Evolutionary conservation across 2,797 vertebrate genomes (phyloP).

Genomic region (Melopsittacus undulatus): DNA sequence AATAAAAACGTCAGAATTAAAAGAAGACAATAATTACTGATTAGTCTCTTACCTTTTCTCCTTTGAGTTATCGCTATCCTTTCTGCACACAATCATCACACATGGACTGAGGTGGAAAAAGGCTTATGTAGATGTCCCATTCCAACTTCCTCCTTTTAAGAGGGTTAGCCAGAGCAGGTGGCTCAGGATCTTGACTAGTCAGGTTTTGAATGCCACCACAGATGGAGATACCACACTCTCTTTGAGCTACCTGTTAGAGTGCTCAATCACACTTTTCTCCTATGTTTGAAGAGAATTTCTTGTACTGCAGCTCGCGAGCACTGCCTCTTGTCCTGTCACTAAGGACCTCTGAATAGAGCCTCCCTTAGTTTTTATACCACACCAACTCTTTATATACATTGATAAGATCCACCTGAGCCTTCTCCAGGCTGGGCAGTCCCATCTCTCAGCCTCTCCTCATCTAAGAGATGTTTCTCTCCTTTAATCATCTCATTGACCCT

Average conservation of each 20-base stretch:
- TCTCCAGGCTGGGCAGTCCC: neutral
- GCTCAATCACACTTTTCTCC: neutral
- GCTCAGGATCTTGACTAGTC: neutral
- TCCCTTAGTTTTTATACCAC: accelerated
- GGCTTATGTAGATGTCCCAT: neutral
- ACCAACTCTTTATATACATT: neutral
- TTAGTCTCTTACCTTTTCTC: neutral
- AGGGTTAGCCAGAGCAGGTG: neutral
- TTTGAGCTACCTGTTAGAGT: neutral
- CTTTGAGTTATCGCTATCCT: neutral
- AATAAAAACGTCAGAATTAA: neutral
- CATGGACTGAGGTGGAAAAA: neutral
- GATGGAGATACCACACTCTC: neutral
- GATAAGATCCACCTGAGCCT: neutral
- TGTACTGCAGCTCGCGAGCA: neutral
- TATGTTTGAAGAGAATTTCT: neutral
- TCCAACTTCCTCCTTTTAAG: neutral
- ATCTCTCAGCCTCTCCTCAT: neutral
- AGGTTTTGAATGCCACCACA: neutral
- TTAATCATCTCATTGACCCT: neutral
- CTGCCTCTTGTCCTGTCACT: neutral
- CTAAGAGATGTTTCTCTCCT: neutral
- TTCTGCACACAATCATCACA: neutral
- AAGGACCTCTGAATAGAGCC: accelerated
- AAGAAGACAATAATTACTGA: neutral